Evolutionary conservation across 2,888 invertebrate genomes (phyloP).

Genomic region (Tenthredo amoena): DNA sequence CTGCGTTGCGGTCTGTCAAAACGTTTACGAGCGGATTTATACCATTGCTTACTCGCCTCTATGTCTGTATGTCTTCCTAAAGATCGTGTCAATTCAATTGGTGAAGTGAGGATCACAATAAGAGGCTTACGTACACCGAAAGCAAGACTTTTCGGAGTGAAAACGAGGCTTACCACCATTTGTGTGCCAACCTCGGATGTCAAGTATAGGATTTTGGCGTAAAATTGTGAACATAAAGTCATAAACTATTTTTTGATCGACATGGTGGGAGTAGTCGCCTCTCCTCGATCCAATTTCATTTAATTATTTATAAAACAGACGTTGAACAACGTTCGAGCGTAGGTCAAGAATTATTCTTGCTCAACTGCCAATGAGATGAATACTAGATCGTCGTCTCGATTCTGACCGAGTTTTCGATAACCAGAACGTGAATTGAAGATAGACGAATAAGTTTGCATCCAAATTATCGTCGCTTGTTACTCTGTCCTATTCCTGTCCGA

Average conservation of each 20-base stretch:
- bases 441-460: background rate
- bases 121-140: constrained; percentile 15
- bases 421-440: background rate
- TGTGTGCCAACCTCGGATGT: background rate
- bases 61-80: background rate
- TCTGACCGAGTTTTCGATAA: background rate
- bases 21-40: constrained; percentile 36
- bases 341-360: constrained; percentile 29
- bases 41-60: background rate
- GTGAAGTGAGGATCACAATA: constrained; percentile 22
- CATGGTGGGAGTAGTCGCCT: background rate
- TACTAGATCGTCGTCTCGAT: background rate
- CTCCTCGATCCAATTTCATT: constrained; percentile 7
- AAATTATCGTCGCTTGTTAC: background rate
- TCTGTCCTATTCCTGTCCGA: background rate
- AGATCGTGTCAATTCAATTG: constrained; percentile 23
- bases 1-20: background rate
- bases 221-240: background rate
- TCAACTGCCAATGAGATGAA: background rate
- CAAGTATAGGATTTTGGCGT: background rate
- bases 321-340: constrained; percentile 15
- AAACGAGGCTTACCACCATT: background rate
- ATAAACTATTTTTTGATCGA: background rate
- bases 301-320: constrained; percentile 8
- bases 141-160: background rate